Evolutionary conservation across 2,797 vertebrate genomes (phyloP).

Genomic region (Luscinia megarhynchos): DNA sequence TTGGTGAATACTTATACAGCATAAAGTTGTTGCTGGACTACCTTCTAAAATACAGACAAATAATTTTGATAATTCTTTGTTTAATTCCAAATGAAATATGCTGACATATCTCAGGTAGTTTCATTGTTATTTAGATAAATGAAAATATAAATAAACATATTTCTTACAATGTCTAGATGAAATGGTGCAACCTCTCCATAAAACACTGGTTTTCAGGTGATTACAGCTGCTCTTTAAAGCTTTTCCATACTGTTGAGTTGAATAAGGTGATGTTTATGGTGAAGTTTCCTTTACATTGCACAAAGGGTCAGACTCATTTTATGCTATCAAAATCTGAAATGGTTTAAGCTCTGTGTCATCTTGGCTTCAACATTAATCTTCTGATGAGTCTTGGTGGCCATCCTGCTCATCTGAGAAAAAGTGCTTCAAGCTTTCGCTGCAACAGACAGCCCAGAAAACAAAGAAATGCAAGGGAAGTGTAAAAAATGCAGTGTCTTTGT

Average conservation of each 20-base stretch:
- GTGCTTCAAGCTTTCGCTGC: not conserved
- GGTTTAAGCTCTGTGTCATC: not conserved
- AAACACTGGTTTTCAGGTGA: not conserved
- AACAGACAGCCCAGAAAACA: not conserved
- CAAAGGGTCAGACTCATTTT: not conserved
- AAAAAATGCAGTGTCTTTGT: not conserved
- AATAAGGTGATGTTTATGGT: not conserved
- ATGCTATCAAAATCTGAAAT: not conserved
- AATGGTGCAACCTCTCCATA: not conserved
- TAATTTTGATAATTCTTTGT: not conserved
- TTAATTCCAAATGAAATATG: not conserved
- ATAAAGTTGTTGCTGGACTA: not conserved
- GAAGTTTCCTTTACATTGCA: not conserved
- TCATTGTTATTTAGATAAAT: not conserved
- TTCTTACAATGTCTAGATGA: not conserved
- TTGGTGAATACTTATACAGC: not conserved
- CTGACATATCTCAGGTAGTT: not conserved
- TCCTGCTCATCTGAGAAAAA: not conserved
- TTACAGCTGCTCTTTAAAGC: not conserved
- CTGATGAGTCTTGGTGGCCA: not conserved
- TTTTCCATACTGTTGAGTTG: not conserved
- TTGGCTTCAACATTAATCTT: not conserved
- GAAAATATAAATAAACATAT: not conserved
- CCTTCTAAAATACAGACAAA: not conserved
- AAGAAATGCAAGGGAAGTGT: not conserved